Evolutionary conservation across 2,797 vertebrate genomes (phyloP), one percentile per base, ranked within the genome.

Genomic region (Danio tinwini): DNA sequence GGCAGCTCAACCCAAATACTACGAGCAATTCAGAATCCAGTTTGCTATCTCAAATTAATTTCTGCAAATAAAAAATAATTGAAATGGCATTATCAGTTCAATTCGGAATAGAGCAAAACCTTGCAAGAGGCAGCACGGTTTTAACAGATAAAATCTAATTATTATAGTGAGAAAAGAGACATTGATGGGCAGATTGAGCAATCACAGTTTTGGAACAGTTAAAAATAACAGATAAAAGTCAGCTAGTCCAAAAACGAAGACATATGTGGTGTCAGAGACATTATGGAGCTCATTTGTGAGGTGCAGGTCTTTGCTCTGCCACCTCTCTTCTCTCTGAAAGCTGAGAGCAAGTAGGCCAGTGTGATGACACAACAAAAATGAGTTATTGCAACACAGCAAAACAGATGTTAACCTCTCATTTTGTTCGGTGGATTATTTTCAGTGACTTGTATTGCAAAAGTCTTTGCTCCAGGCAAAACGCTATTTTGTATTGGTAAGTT

Each of bases 401-500:
- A 73, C 71, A 49, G 65, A 39, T 74, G 61, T 65, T 72, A 6
- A 71, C 50, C 50, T 55, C 40, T 80, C 12, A 4, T 29, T 53
- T 53, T 11, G 29, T 50, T 69, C 82, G 53, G 70, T 81, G 74
- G 63, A 81, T 49, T 78, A 29, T 52, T 44, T 63, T 74, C 56
- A 74, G 64, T 75, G 21, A 44, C 49, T 81, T 75, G 76, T 81
- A 84, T 87, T 84, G 85, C 82, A 81, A 75, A 47, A 76, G 82
- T 78, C 61, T 77, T 68, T 78, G 69, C 81, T 58, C 61, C 53
- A 83, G 80, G 84, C 82, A 59, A 83, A 85, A 73, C 58, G 74
- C 37, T 65, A 61, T 65, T 84, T 71, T 72, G 75, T 50, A 80
- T 86, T 84, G 81, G 70, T 87, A 80, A 75, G 63, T 91, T 87